Conservation (phyloP, 1,140 invertebrate genomes). For the Eufriesea mexicana region DNA sequence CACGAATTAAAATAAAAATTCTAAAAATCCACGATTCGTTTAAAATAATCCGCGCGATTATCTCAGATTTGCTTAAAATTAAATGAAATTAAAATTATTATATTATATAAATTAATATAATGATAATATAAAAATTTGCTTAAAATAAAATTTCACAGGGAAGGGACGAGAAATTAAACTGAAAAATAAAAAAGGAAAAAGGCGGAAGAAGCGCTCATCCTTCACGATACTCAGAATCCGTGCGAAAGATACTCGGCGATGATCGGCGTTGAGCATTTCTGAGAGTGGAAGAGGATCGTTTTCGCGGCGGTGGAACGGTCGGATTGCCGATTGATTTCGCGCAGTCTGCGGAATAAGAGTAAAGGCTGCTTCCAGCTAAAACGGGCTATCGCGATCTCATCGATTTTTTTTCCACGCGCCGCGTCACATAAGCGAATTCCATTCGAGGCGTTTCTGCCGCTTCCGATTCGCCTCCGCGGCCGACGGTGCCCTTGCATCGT, state of each 20-base stretch:
- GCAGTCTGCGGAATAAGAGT: conserved; percentile 34
- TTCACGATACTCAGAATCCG: background rate
- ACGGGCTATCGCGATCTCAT: conserved; percentile 35
- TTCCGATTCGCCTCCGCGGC: background rate
- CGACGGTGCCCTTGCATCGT: background rate
- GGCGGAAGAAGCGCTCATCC: background rate
- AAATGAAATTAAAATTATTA: too few species aligned
- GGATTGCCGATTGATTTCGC: conserved; percentile 24
- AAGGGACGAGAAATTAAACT: too few species aligned
- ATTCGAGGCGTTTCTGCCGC: background rate
- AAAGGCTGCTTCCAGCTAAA: conserved; percentile 29
- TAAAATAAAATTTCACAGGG: too few species aligned
- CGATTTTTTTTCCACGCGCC: conserved; percentile 34
- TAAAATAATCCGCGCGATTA: too few species aligned
- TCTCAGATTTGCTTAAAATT: background rate
- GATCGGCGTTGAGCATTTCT: background rate
- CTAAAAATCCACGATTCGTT: too few species aligned
- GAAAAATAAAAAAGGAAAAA: background rate
- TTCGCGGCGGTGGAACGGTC: conserved; percentile 6
- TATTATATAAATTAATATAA: too few species aligned
- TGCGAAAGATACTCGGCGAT: background rate
- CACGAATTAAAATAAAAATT: too few species aligned
- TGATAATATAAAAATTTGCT: too few species aligned
- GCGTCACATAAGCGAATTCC: conserved; percentile 36
- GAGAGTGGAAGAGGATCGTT: conserved; percentile 16